Evolutionary conservation across 2,888 invertebrate genomes (phyloP).

Genomic region (Ophioninae sp.): DNA sequence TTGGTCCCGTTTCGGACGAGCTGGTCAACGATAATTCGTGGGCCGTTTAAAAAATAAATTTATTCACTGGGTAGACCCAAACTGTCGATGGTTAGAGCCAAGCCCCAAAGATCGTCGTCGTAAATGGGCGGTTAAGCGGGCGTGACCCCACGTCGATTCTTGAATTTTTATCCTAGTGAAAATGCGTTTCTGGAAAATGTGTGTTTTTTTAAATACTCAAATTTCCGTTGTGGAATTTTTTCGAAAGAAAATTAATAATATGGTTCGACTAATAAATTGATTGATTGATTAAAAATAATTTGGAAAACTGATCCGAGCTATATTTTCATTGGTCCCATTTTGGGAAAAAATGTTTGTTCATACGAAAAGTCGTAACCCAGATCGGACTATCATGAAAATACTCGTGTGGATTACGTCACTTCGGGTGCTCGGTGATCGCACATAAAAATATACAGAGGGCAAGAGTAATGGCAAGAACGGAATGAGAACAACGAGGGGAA

Average conservation of each 20-base stretch:
- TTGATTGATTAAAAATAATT: no score
- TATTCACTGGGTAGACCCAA: background rate
- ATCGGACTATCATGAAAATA: background rate
- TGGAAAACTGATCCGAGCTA: background rate
- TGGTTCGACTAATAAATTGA: no score
- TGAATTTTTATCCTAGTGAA: slow-evolving; percentile 36
- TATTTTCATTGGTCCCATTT: slow-evolving; percentile 12
- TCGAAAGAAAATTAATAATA: no score
- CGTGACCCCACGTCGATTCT: slow-evolving; percentile 55
- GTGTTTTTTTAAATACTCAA: no score
- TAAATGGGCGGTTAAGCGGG: slow-evolving; percentile 48
- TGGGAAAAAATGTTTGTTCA: background rate
- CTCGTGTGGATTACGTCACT: slow-evolving; percentile 1
- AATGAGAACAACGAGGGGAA: slow-evolving; percentile 32
- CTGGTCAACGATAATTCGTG: background rate
- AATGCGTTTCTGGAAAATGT: slow-evolving; percentile 49
- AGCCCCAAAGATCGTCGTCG: slow-evolving; percentile 36
- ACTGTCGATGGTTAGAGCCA: slow-evolving; percentile 22
- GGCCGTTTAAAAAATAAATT: background rate
- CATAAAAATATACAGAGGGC: background rate
- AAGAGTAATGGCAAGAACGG: background rate
- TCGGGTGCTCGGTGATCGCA: background rate
- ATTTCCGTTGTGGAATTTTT: no score
- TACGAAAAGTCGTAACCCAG: slow-evolving; percentile 7
- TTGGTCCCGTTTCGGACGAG: background rate